These are phyloP conservation scores for Oscheius sp. DNA, from an alignment of 2,888 invertebrate genomes.

Conservation along the genomic window DNA sequence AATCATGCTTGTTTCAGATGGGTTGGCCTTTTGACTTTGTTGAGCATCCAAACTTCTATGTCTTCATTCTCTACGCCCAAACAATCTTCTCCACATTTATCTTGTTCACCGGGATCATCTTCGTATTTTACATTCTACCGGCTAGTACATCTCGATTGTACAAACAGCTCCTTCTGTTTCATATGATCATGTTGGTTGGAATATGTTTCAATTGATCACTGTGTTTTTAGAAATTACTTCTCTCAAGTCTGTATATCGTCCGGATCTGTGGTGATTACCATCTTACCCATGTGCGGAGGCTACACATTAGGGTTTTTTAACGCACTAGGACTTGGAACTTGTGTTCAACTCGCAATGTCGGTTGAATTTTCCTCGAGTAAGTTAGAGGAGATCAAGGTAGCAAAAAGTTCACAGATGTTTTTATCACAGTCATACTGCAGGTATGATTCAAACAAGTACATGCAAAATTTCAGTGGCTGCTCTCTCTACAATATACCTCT, in stretches of 20 bases:
- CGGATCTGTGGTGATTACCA: constrained; percentile 14
- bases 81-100: constrained; percentile 6
- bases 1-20: constrained; percentile 1
- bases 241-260: constrained; percentile 17
- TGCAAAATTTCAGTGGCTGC: constrained; percentile 17
- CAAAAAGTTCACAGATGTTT: no score
- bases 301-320: constrained; percentile 27
- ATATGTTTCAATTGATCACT: neutral
- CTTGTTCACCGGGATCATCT: constrained; percentile 1
- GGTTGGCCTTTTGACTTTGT: constrained; percentile 28
- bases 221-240: constrained; percentile 16
- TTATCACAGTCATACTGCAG: no score
- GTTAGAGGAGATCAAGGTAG: neutral
- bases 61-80: constrained; percentile 16
- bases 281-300: constrained; percentile 26
- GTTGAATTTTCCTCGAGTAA: constrained; percentile 12
- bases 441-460: no score
- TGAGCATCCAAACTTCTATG: constrained; percentile 19
- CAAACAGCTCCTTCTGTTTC: constrained; percentile 13
- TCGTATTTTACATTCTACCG: constrained; percentile 9
- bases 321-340: constrained; percentile 6
- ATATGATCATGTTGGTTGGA: constrained; percentile 10
- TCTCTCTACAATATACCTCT: constrained; percentile 24
- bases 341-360: constrained; percentile 17
- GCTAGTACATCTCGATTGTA: constrained; percentile 5